A percentile compares a stretch with the other conserved stretches of the same genome.
phyloP scores from a whole-genome alignment of 2,113 vertebrate genomes.

The Microtus montanus region DNA sequence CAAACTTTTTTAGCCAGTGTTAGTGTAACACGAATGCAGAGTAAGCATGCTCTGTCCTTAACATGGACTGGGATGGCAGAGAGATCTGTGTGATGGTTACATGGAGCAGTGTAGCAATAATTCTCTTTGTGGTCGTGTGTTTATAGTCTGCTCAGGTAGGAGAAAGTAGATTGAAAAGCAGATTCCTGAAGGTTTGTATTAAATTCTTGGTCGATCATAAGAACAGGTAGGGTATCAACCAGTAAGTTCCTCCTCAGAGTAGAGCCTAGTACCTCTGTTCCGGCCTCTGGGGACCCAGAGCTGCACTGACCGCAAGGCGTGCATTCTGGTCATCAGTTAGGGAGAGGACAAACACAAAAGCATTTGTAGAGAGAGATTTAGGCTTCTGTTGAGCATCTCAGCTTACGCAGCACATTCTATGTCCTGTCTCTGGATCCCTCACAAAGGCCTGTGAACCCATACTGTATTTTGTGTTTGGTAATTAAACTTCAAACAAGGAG shows the following conservation, averaged over 20 bases:
- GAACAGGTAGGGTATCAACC: not conserved
- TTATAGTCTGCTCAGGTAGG: not conserved
- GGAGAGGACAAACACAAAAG: not conserved
- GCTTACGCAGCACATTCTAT: conserved; percentile 47
- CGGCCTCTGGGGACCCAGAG: too few species aligned
- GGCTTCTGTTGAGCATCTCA: not conserved
- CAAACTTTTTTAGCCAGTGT: not conserved
- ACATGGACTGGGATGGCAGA: not conserved
- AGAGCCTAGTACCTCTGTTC: not conserved
- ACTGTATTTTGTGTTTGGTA: not conserved
- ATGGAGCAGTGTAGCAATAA: not conserved
- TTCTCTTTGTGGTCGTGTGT: not conserved
- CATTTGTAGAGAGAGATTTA: conserved; percentile 16
- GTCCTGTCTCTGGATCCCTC: not conserved
- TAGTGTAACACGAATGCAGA: not conserved
- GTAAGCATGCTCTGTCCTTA: not conserved
- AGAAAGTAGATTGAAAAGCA: conserved; percentile 6
- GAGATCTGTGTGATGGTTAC: not conserved
- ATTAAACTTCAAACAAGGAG: not conserved
- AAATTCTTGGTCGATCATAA: not conserved
- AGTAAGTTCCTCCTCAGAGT: not conserved
- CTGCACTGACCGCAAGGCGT: not conserved
- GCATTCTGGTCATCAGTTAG: not conserved
- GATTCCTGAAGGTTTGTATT: not conserved
- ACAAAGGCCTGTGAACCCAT: not conserved